These are phyloP conservation scores for Helicoverpa armigera DNA, from an alignment of 1,140 invertebrate genomes.

Conservation along the genomic window DNA sequence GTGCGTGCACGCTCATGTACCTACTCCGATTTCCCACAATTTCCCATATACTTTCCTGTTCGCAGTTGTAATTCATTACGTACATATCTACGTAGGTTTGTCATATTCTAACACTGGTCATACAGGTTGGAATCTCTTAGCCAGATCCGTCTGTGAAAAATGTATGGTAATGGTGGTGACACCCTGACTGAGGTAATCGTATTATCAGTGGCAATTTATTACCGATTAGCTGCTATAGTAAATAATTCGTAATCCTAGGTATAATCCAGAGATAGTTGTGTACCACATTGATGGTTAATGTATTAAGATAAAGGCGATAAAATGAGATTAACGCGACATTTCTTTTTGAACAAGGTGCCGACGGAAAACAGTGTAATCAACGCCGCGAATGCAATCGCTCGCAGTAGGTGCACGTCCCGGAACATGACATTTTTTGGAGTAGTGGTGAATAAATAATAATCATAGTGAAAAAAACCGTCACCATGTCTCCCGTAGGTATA, in stretches of 20 bases:
- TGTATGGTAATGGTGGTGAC: background rate
- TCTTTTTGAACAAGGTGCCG: constrained; percentile 47
- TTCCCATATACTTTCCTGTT: background rate
- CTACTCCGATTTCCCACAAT: background rate
- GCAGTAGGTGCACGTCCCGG: constrained; percentile 4
- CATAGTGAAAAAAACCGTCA: constrained; percentile 38
- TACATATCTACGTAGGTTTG: too few species aligned
- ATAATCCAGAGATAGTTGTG: constrained; percentile 59
- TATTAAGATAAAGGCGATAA: constrained; percentile 57
- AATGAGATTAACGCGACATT: constrained; percentile 55
- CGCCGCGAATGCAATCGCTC: constrained; percentile 17
- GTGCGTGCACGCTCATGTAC: background rate
- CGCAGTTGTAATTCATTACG: too few species aligned
- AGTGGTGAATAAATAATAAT: constrained; percentile 27
- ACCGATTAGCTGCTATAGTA: constrained; percentile 31
- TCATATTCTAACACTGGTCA: too few species aligned
- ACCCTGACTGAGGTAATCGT: constrained; percentile 4
- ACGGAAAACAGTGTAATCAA: constrained; percentile 54
- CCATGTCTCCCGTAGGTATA: constrained; percentile 40
- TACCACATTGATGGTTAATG: constrained; percentile 46
- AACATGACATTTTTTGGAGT: background rate
- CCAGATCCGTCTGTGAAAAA: too few species aligned
- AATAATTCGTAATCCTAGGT: constrained; percentile 55
- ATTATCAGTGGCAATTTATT: constrained; percentile 48
- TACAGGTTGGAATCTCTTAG: too few species aligned